These are phyloP conservation scores for Epicauta chinensis DNA, from an alignment of 1,140 invertebrate species.

Conservation along the genomic window DNA sequence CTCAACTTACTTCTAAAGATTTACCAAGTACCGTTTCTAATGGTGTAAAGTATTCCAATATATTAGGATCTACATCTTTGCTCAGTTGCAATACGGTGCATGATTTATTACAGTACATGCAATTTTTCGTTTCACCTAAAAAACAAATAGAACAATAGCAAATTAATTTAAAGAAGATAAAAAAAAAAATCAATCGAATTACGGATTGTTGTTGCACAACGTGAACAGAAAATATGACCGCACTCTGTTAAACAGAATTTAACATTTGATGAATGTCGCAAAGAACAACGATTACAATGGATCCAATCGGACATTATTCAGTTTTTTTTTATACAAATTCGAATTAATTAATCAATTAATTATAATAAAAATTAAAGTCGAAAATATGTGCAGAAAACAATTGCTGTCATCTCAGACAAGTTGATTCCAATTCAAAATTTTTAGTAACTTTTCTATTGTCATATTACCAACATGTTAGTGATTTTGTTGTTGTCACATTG, in stretches of 20 bases:
- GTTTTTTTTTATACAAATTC: too few species aligned
- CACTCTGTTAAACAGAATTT: conserved; percentile 32
- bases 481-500: too few species aligned
- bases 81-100: conserved; percentile 18
- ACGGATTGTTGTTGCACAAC: conserved; percentile 25
- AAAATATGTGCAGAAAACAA: too few species aligned
- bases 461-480: too few species aligned
- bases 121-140: conserved; percentile 20
- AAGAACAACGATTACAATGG: conserved; percentile 34
- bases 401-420: too few species aligned
- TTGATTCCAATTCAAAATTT: too few species aligned
- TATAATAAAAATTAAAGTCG: too few species aligned
- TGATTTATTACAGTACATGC: conserved; percentile 23
- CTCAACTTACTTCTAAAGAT: conserved; percentile 15
- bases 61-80: conserved; percentile 23
- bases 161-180: conserved; percentile 1
- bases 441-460: too few species aligned
- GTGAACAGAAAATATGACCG: conserved; percentile 33
- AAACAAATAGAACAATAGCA: background rate
- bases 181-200: conserved; percentile 3
- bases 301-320: conserved; percentile 28
- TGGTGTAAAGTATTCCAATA: conserved; percentile 26
- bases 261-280: conserved; percentile 14
- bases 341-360: too few species aligned
- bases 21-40: conserved; percentile 22